A percentile compares a stretch with the other conserved stretches of the same genome.
Evolutionary conservation across 2,113 vertebrate species (phyloP).

Genomic region (Fulica atra): DNA sequence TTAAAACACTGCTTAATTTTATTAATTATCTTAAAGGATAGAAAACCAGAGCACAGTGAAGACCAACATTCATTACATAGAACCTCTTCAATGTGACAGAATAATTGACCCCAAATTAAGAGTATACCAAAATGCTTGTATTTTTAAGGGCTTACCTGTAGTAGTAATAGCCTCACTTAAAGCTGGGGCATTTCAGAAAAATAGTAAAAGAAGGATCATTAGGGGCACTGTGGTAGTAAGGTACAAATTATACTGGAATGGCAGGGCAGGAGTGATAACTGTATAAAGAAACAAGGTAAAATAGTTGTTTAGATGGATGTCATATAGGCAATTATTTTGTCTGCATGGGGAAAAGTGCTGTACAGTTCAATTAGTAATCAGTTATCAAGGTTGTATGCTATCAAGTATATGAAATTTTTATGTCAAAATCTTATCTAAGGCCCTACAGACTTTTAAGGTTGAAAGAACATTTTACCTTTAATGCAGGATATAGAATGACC

Average conservation of each 20-base stretch:
- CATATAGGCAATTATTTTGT: background rate
- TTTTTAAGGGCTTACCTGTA: background rate
- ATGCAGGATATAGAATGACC: background rate
- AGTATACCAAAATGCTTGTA: background rate
- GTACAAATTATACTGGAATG: background rate
- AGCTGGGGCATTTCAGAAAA: background rate
- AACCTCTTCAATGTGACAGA: background rate
- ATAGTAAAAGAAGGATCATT: background rate
- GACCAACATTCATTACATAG: background rate
- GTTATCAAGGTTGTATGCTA: background rate
- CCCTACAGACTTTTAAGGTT: background rate
- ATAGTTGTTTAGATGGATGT: background rate
- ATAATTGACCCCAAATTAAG: background rate
- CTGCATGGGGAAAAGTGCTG: background rate
- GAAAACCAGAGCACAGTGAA: background rate
- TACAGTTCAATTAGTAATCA: background rate
- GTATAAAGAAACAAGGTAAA: background rate
- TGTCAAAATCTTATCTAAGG: background rate
- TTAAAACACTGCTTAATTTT: background rate
- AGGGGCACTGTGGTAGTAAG: background rate
- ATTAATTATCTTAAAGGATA: background rate
- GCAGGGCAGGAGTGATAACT: background rate
- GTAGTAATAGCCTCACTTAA: background rate
- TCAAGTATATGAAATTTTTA: background rate
- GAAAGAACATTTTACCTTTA: background rate